These are phyloP conservation scores for Taeniopygia guttata DNA, from an alignment of 2,797 vertebrate species.

Conservation along the genomic window DNA sequence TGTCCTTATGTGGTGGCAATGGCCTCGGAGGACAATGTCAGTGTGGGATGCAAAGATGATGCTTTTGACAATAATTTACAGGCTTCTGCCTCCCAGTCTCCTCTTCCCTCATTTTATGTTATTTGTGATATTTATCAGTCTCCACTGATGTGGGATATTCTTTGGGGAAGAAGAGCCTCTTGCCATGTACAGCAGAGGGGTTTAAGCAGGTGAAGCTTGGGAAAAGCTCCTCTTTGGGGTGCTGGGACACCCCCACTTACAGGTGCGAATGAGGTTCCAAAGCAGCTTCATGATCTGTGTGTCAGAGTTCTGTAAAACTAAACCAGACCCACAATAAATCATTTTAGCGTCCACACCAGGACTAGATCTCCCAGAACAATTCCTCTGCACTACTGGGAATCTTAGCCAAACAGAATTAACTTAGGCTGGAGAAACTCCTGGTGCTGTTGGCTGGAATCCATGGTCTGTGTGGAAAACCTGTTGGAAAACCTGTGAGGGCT, in stretches of 20 bases:
- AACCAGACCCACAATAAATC: not conserved
- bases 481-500: not conserved
- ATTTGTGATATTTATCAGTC: not conserved
- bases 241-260: not conserved
- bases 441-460: not conserved
- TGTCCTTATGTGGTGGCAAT: not conserved
- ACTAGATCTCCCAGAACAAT: not conserved
- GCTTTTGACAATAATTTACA: not conserved
- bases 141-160: not conserved
- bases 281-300: rapidly evolving
- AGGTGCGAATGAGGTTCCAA: not conserved
- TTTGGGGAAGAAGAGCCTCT: not conserved
- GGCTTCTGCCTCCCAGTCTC: not conserved
- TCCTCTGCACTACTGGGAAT: not conserved
- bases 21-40: not conserved
- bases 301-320: not conserved
- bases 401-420: not conserved
- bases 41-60: not conserved
- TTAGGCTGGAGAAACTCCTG: not conserved
- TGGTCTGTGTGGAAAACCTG: not conserved
- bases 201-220: not conserved
- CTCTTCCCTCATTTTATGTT: not conserved
- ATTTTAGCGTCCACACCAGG: not conserved
- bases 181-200: not conserved
- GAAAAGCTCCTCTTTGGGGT: not conserved